Conservation (phyloP, 2,113 vertebrate genomes). For the Taurulus bubalis region DNA sequence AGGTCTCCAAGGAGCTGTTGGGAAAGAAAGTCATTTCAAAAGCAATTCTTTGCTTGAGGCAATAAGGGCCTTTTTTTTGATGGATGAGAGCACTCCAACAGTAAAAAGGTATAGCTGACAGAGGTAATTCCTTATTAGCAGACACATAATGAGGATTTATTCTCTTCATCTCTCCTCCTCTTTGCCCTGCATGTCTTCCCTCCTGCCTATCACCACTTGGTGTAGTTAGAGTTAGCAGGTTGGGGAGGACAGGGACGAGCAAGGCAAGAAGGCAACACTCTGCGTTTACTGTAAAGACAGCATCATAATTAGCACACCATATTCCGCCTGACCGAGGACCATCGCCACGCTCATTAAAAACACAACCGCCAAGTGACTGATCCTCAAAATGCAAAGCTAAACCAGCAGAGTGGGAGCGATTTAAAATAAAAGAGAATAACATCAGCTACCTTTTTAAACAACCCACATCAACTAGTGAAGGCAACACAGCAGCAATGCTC, state of each 20-base stretch:
- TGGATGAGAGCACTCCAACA: constrained; percentile 66
- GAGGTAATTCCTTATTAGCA: constrained; percentile 82
- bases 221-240: constrained; percentile 26
- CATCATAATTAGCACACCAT: constrained; percentile 56
- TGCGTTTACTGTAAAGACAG: constrained; percentile 19
- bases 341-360: constrained; percentile 69
- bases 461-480: neutral
- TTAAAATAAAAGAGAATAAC: constrained; percentile 29
- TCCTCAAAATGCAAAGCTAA: constrained; percentile 44
- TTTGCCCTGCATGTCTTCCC: constrained; percentile 63
- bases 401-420: constrained; percentile 35
- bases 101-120: constrained; percentile 67
- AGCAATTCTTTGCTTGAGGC: constrained; percentile 79
- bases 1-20: constrained; percentile 68
- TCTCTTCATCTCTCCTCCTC: constrained; percentile 45
- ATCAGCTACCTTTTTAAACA: constrained; percentile 15
- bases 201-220: constrained; percentile 64
- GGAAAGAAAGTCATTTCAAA: constrained; percentile 79
- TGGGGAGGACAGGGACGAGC: constrained; percentile 22
- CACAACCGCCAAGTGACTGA: constrained; percentile 41
- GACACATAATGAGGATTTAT: constrained; percentile 81
- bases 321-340: constrained; percentile 24
- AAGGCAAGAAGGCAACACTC: constrained; percentile 19
- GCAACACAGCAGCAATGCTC: constrained; percentile 1
- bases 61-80: constrained; percentile 63